Evolutionary conservation across 2,888 invertebrate species (phyloP), one percentile per base, ranked within the genome.

Genomic region (Phymatocera aterrima): DNA sequence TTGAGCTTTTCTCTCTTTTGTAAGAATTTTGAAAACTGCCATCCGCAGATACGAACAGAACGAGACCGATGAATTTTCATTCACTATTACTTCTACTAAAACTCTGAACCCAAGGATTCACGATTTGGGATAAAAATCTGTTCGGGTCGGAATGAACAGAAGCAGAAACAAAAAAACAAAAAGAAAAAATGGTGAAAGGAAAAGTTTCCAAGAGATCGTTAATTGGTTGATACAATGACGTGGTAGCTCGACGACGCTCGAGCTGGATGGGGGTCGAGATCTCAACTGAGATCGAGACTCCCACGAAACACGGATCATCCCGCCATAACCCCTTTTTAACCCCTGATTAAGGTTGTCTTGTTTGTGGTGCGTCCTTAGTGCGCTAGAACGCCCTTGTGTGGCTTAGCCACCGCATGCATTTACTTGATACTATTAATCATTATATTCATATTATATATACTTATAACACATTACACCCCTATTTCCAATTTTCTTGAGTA

Each of bases 361-460:
- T 83, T 83, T 82, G 82, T 83, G 83, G 82, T 83, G 84, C 83
- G 83, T 84, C 82, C 82, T 81, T 78, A 85, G 85, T 82, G 80
- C 80, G 80, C 82, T 84, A 84, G 85, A 80, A 70, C 83, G 84
- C 82, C 75, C 75, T 75, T 85, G 82, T 84, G 82, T 84, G 83
- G 82, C 75, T 85, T 83, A 84, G 83, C 82, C 85, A 85, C 82
- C 80, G 85, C 86, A 86, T 85, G 85, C 83, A 82, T 84, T 83
- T 81, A 82, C 79, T 79, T 64, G 10, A 34, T 64, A 64, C 21
- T 21, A n/a, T 40, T 34, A 64, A 10, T 64, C 64, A 64, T 37
- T 21, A 34, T 28, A 60, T 24, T 18, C 28, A 6, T 28, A 60
- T 60, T 24, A 60, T 5, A 24, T 24, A 46, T 48, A 68, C 24